These are phyloP conservation scores for Python bivittatus DNA, from an alignment of 2,113 vertebrate species.

Conservation along the genomic window DNA sequence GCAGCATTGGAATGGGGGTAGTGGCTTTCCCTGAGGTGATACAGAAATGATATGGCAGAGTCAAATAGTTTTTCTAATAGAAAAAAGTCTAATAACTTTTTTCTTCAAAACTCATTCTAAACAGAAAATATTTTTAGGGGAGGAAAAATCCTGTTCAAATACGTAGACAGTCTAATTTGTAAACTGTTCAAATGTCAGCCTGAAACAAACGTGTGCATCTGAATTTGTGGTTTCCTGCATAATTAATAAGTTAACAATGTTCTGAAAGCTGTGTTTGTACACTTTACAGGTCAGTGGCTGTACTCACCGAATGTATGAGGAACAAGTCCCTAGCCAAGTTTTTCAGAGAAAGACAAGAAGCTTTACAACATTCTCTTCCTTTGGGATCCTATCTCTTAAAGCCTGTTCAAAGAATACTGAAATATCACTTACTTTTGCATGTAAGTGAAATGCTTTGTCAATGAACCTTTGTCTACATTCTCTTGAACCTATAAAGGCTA, in stretches of 20 bases:
- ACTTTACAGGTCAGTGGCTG: conserved; percentile 88
- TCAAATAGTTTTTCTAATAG: neutral
- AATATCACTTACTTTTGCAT: conserved; percentile 96
- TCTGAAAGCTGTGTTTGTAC: neutral
- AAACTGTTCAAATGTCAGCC: neutral
- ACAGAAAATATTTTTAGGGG: neutral
- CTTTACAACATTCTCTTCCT: conserved; percentile 90
- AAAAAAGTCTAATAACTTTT: neutral
- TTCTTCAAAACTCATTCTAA: neutral
- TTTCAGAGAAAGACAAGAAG: conserved; percentile 93
- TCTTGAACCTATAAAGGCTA: neutral
- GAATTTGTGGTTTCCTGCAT: neutral
- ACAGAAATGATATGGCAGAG: neutral
- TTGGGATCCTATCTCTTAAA: conserved; percentile 97
- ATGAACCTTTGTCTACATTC: accelerated
- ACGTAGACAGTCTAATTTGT: neutral
- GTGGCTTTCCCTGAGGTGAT: neutral
- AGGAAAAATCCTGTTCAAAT: neutral
- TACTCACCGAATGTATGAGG: conserved; percentile 97
- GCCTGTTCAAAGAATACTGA: conserved; percentile 97
- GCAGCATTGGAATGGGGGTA: neutral
- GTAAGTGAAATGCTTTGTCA: conserved; percentile 70
- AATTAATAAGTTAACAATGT: neutral
- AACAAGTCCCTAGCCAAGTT: conserved; percentile 93
- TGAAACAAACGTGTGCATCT: neutral